Evolutionary conservation across 2,113 vertebrate species (phyloP), one percentile per base, ranked within the genome.

Genomic region (Podarcis raffonei): DNA sequence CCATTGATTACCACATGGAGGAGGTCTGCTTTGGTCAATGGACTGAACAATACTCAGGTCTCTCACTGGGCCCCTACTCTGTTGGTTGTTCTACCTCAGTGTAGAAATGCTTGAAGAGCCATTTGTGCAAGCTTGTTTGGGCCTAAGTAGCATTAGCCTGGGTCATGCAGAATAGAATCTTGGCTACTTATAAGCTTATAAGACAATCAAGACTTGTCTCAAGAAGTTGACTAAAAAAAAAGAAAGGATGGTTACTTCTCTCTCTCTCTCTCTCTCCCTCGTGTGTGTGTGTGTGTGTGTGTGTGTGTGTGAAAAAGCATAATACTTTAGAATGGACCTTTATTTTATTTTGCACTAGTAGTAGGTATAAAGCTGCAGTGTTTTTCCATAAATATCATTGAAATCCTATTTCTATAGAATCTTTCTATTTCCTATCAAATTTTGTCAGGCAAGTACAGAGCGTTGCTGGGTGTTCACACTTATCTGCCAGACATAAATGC

Each of bases 401-500:
- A 95, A 96, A 95, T 94, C 90, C 92, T 95, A 94, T 95, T 94
- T 96, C 96, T 94, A 91, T 84, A 91, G 95, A 95, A 95, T 93
- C 92, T 1, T 87, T 88, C 62, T 79, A 88, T 94, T 89, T 92
- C 93, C 92, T 93, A 92, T 95, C 89, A 88, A 25, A 39, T 95
- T 95, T 95, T 96, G 94, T 96, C 94, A 88, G 89, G 90, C 83
- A 94, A 94, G 94, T 94, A 95, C 78, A 90, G 94, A 96, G 93
- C 92, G 89, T 91, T 85, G 93, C 93, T 96, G 91, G 90, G 92
- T 90, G 91, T 95, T 95, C 93, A 92, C 92, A 91, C 94, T 95
- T 95, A 95, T 96, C 96, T 96, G 94, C 94, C 92, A 94, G 42
- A 83, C 95, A 94, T 96, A 97, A 97, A 96, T 96, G 95, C 91